phyloP scores from a whole-genome alignment of 2,113 vertebrate species.

The Vireo altiloquus region DNA sequence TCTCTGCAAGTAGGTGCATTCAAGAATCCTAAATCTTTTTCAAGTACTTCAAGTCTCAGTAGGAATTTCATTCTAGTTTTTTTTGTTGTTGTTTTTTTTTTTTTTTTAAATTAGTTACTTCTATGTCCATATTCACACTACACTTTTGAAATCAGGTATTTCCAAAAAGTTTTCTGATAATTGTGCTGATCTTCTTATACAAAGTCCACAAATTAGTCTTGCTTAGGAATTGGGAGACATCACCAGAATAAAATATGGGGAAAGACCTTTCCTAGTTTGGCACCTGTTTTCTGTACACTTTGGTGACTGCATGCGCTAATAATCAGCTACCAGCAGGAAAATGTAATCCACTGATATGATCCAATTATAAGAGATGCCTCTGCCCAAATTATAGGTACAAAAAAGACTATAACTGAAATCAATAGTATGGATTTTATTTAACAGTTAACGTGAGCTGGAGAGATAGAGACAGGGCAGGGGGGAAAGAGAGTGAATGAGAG shows the following conservation, averaged over 20 bases:
- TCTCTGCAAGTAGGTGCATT: not conserved
- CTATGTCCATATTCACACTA: not conserved
- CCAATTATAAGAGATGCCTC: not conserved
- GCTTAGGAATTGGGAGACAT: not conserved
- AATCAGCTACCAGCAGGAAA: not conserved
- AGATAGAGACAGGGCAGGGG: rapidly evolving
- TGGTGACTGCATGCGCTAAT: not conserved
- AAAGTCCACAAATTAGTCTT: not conserved
- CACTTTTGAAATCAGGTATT: not conserved
- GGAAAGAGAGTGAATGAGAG: not conserved
- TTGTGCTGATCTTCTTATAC: not conserved
- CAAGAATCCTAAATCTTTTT: not conserved
- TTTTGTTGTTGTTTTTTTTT: too few relatives aligned
- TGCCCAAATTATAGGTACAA: not conserved
- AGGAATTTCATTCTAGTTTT: not conserved
- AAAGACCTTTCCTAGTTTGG: not conserved
- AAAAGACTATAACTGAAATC: not conserved
- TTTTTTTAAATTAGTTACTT: not conserved
- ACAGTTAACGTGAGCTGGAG: too few relatives aligned
- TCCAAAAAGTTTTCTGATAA: not conserved
- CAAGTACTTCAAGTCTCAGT: not conserved
- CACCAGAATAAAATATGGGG: not conserved
- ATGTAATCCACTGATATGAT: not conserved
- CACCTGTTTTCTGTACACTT: not conserved
- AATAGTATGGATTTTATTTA: not conserved